A percentile compares a stretch with the other conserved stretches of the same genome.
Evolutionary conservation across 2,113 vertebrate genomes (phyloP).

Genomic region (Embiotoca jacksoni): DNA sequence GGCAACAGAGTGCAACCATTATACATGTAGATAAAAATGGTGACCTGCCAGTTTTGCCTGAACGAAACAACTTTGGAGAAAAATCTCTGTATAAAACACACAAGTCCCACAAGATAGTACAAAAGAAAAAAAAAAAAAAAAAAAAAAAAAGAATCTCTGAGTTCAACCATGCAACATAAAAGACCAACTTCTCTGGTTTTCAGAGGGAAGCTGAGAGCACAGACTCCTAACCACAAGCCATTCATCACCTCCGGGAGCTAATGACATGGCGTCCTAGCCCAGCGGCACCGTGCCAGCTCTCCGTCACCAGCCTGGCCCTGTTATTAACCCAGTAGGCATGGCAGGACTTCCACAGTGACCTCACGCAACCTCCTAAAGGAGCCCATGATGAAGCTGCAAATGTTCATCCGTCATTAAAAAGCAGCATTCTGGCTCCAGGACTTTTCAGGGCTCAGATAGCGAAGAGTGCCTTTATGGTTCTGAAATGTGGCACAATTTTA

Average conservation of each 20-base stretch:
- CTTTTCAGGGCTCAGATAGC: neutral
- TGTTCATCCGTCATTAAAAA: slow-evolving; percentile 46
- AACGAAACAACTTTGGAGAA: neutral
- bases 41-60: slow-evolving; percentile 7
- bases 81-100: slow-evolving; percentile 17
- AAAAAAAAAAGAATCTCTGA: slow-evolving; percentile 26
- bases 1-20: neutral
- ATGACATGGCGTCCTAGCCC: slow-evolving; percentile 67
- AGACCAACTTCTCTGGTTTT: slow-evolving; percentile 50
- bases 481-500: neutral
- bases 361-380: slow-evolving; percentile 65
- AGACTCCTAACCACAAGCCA: slow-evolving; percentile 68
- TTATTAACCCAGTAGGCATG: slow-evolving; percentile 75
- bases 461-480: neutral
- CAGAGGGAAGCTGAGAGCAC: slow-evolving; percentile 46
- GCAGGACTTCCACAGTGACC: slow-evolving; percentile 64
- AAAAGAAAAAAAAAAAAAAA: neutral
- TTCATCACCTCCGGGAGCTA: slow-evolving; percentile 77
- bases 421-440: neutral
- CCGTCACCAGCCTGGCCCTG: slow-evolving; percentile 72
- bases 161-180: slow-evolving; percentile 39
- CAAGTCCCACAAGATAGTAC: neutral
- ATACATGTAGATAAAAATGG: neutral
- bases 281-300: slow-evolving; percentile 65
- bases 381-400: slow-evolving; percentile 34